phyloP scores from a whole-genome alignment of 2,888 invertebrate genomes.

The Lepidochitona cinerea region DNA sequence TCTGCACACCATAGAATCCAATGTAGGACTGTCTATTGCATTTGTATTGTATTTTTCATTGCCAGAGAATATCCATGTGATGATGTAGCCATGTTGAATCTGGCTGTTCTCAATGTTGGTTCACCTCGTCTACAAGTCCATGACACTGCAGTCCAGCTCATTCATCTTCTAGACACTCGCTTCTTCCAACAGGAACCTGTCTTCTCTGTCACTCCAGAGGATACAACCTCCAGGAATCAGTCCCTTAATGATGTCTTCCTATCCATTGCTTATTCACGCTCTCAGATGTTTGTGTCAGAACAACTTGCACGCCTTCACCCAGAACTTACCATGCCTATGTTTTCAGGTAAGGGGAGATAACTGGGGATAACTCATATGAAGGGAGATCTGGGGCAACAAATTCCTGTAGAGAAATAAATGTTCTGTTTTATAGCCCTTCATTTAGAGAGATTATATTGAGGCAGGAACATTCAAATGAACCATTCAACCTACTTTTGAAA shows the following conservation, averaged over 20 bases:
- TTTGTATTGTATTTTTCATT: not conserved
- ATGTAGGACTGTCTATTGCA: too few relatives aligned
- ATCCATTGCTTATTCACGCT: slow-evolving; percentile 86
- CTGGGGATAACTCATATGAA: not conserved
- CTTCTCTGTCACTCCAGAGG: slow-evolving; percentile 61
- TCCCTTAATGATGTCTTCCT: slow-evolving; percentile 84
- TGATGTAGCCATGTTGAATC: slow-evolving; percentile 97
- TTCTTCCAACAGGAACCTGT: slow-evolving; percentile 83
- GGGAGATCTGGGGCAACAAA: too few relatives aligned
- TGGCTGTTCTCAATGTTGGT: slow-evolving; percentile 96
- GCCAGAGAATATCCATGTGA: slow-evolving; percentile 75
- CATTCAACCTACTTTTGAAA: too few relatives aligned
- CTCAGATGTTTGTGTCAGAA: slow-evolving; percentile 91
- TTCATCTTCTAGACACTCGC: slow-evolving; percentile 91
- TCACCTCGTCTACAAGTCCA: slow-evolving; percentile 93
- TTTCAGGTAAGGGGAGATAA: slow-evolving; percentile 83
- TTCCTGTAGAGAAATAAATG: too few relatives aligned
- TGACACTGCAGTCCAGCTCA: slow-evolving; percentile 92
- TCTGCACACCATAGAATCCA: too few relatives aligned
- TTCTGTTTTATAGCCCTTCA: too few relatives aligned
- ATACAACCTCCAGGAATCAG: slow-evolving; percentile 28
- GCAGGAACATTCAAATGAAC: too few relatives aligned
- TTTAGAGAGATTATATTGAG: too few relatives aligned
- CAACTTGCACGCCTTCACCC: slow-evolving; percentile 95
- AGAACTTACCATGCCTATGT: slow-evolving; percentile 99